Evolutionary conservation across 2,888 invertebrate species (phyloP), one percentile per base, ranked within the genome.

Genomic region (Nomada flava): DNA sequence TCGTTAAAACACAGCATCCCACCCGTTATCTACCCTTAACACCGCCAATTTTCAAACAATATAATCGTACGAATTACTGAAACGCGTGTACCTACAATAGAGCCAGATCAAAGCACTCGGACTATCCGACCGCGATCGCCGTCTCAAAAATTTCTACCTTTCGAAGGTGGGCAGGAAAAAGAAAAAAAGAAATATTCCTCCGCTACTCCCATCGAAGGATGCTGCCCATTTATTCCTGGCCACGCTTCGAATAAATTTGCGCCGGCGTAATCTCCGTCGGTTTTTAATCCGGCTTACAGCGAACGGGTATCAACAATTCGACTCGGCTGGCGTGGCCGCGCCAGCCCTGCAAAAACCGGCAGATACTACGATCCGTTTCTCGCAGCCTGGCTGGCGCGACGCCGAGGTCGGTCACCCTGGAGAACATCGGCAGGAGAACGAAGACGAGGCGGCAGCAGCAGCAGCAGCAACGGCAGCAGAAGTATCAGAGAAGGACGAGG

Each of bases 391-490:
- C 88, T 79, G 84, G 71, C 84, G 81, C 86, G 86, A 89, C 88
- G 83, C 77, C 76, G 89, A 90, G 90, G 90, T 90, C 91, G 91
- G 89, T 90, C 90, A 90, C 89, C 90, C 89, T 89, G 88, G 82
- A 78, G 86, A 89, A 82, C 82, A 80, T 85, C 87, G 65, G 71
- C 71, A 76, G 84, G 65, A 60, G 67, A 76, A 73, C 26, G 69
- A 72, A 84, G 84, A 57, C 50, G 82, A 82, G 75, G 74, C 74
- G 75, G 71, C 72, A 42, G 44, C 62, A 74, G 36, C 36, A 29
- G 29, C 29, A 36, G 36, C 36, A 36, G 83, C 78, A 60, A 69
- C 64, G 36, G 70, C 67, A 70, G 68, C 53, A 65, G 71, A 82
- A n/a, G 10, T 11, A 52, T 29, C 65, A 59, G 64, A 36, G 50